A percentile compares a stretch with the other conserved stretches of the same genome.
Conservation (phyloP, 2,113 vertebrate genomes). For the Emydura subglobosa region DNA sequence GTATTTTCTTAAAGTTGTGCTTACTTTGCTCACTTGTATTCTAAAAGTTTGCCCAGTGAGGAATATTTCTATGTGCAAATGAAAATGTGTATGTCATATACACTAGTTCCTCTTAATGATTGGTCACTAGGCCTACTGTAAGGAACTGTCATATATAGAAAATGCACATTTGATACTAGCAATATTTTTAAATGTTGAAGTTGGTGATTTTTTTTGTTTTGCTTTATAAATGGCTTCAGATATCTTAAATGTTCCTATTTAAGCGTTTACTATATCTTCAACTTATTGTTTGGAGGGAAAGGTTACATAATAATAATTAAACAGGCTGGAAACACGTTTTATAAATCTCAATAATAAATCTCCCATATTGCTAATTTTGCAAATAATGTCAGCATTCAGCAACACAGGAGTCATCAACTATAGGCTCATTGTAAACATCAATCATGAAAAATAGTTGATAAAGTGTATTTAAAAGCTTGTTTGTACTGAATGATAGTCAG, state of each 20-base stretch:
- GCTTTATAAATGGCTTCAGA: neutral
- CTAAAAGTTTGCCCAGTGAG: conserved; percentile 5
- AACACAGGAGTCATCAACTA: neutral
- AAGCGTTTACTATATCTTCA: neutral
- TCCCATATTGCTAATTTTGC: neutral
- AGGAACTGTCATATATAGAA: neutral
- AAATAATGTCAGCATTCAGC: neutral
- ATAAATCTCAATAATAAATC: neutral
- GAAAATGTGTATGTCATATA: neutral
- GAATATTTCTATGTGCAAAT: neutral
- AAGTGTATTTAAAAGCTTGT: neutral
- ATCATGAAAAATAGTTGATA: neutral
- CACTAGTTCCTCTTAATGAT: neutral
- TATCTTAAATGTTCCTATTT: neutral
- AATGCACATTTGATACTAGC: neutral
- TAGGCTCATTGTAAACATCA: neutral
- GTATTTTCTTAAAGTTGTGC: neutral
- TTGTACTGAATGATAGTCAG: neutral
- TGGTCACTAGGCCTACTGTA: neutral
- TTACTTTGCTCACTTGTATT: neutral
- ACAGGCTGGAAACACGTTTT: neutral
- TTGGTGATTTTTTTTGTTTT: neutral
- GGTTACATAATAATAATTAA: neutral
- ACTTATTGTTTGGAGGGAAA: too few species aligned
- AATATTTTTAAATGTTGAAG: conserved; percentile 7